phyloP scores from a whole-genome alignment of 1,140 invertebrate species.

The Holcopasites calliopsidis region DNA sequence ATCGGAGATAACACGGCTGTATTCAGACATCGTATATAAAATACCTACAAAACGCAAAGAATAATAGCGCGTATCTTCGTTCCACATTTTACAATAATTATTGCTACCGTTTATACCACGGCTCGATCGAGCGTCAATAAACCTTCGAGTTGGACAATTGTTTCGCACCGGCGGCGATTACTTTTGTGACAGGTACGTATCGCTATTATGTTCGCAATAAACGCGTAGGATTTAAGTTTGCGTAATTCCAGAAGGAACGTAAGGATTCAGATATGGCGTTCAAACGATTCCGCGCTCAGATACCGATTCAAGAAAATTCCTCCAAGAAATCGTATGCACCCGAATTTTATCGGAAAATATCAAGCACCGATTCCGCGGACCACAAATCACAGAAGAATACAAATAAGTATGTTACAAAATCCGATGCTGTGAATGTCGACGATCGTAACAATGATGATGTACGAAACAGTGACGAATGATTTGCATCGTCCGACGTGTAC shows the following conservation, averaged over 20 bases:
- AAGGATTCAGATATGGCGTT: constrained; percentile 62
- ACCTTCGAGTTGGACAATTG: no score
- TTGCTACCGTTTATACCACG: not conserved
- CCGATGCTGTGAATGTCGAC: no score
- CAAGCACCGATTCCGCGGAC: not conserved
- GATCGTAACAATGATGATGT: not conserved
- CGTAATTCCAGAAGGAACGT: not conserved
- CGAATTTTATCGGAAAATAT: constrained; percentile 57
- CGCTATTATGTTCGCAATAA: not conserved
- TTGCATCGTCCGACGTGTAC: not conserved
- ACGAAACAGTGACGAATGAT: not conserved
- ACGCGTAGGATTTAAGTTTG: not conserved
- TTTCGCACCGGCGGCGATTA: no score
- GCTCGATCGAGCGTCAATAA: no score
- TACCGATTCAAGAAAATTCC: constrained; percentile 55
- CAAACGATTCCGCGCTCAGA: constrained; percentile 76
- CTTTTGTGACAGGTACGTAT: constrained; percentile 18
- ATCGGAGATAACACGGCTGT: constrained; percentile 23
- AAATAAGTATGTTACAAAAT: not conserved
- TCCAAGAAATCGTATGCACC: not conserved
- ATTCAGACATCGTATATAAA: constrained; percentile 1
- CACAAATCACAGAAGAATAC: not conserved
- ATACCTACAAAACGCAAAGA: not conserved
- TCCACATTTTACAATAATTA: no score
- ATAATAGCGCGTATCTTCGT: no score